Conservation (phyloP, 2,113 vertebrate genomes). For the Macrotus californicus region DNA sequence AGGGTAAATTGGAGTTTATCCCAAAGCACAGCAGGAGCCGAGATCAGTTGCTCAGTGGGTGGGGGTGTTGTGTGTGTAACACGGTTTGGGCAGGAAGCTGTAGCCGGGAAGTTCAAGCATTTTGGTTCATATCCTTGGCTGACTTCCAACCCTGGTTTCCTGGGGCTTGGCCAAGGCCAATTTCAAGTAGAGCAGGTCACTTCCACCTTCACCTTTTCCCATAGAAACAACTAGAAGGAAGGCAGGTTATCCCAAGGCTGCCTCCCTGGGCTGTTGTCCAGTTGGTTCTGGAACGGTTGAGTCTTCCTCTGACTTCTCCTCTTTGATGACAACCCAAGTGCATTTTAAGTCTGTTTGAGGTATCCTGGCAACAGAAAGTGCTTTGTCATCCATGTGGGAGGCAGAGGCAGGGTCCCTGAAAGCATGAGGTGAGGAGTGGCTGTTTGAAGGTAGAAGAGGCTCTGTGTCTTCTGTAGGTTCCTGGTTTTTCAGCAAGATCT, state of each 20-base stretch:
- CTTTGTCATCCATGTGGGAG: background rate
- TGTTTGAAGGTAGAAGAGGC: background rate
- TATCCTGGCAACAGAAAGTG: background rate
- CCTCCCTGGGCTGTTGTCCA: background rate
- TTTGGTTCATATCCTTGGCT: background rate
- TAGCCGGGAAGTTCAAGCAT: background rate
- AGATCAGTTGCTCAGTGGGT: background rate
- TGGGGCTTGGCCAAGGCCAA: background rate
- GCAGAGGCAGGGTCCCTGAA: accelerated
- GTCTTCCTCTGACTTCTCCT: background rate
- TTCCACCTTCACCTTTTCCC: background rate
- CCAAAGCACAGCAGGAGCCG: background rate
- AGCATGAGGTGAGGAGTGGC: background rate
- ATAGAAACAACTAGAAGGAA: background rate
- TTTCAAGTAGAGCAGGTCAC: background rate
- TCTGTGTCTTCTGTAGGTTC: background rate
- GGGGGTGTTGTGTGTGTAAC: background rate
- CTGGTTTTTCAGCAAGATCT: background rate
- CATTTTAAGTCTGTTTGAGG: background rate
- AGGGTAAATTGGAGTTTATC: background rate
- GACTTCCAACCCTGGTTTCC: background rate
- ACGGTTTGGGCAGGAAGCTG: background rate
- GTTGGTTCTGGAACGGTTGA: accelerated
- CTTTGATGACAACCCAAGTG: background rate
- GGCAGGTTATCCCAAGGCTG: background rate